Percentiles rank a stretch among this genome's conserved stretches.
These are phyloP conservation scores for Dipus sagitta DNA, from an alignment of 2,797 vertebrate genomes.

Conservation along the genomic window DNA sequence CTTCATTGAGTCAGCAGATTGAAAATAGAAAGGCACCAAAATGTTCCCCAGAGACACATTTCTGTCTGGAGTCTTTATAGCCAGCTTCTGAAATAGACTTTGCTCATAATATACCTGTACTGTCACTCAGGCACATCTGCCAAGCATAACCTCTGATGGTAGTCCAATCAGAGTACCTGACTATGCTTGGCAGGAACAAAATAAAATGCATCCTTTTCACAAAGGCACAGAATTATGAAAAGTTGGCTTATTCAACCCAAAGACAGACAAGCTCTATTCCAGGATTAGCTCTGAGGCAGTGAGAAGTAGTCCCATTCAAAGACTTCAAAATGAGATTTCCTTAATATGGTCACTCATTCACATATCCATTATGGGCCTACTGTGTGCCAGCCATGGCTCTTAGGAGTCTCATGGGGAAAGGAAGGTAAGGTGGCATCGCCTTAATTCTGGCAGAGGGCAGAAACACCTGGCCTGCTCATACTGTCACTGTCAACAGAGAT, in stretches of 20 bases:
- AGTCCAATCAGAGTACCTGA: constrained; percentile 35
- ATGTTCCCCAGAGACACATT: not conserved
- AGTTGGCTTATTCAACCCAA: not conserved
- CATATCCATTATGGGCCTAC: not conserved
- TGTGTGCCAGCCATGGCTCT: not conserved
- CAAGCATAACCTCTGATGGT: constrained; percentile 62
- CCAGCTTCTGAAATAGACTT: not conserved
- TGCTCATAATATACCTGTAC: constrained; percentile 50
- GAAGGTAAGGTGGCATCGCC: not conserved
- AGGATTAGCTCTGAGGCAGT: not conserved
- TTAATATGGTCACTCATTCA: constrained; percentile 34
- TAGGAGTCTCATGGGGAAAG: accelerated
- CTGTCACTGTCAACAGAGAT: not conserved
- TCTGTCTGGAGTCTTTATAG: constrained; percentile 25
- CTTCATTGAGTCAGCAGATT: not conserved
- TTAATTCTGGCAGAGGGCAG: not conserved
- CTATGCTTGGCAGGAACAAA: not conserved
- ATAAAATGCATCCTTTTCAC: not conserved
- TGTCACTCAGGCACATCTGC: constrained; percentile 52
- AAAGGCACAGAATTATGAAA: not conserved
- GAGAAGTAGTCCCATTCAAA: not conserved
- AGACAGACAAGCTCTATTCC: not conserved
- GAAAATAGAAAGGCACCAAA: constrained; percentile 46
- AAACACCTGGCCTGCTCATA: not conserved
- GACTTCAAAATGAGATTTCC: not conserved